Evolutionary conservation across 2,113 vertebrate genomes (phyloP), one percentile per base, ranked within the genome.

Genomic region (Helogale parvula): DNA sequence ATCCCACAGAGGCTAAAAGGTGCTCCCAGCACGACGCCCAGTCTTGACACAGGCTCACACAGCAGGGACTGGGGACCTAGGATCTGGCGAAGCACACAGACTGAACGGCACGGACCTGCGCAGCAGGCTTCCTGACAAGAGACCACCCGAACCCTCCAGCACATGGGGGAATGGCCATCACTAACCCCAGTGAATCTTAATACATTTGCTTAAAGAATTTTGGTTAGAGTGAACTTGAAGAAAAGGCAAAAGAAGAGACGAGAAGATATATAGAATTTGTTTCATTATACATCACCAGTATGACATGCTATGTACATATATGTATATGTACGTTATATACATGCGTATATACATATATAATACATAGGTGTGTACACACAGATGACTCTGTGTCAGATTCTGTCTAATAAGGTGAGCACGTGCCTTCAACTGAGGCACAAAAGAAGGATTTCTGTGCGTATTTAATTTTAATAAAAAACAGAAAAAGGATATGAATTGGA

Each of bases 381-480:
- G 0, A n/a, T 4, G n/a, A 77, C 47, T 47, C 74, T 17, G 6
- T 41, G 27, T 35, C 65, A 33, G 69, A 0, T 66, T n/a, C 15
- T 33, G 29, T 13, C 60, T 83, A 57, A 15, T 35, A 57, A 74
- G 17, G 65, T 69, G 31, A 88, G 50, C 6, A 27, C 33, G 4
- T 77, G n/a, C 7, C 52, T 90, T 89, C 65, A 60, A 6, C 0
- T 35, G 13, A 52, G 7, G 14, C 50, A 8, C 60, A 38, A 50
- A 94, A 90, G 72, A 54, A 79, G 16, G 33, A 71, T 19, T 60
- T 45, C 68, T 35, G 23, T 66, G 29, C 15, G n/a, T 12, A 38
- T 15, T 65, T 87, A 83, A 82, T 72, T 77, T 92, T 94, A 94
- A 66, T 31, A 72, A 65, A 93, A 94, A 86, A 72, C 1, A 45